Percentiles rank a stretch among this genome's conserved stretches.
These are phyloP conservation scores for Platyrinchus mystaceus DNA, from an alignment of 2,797 vertebrate species.

Conservation along the genomic window DNA sequence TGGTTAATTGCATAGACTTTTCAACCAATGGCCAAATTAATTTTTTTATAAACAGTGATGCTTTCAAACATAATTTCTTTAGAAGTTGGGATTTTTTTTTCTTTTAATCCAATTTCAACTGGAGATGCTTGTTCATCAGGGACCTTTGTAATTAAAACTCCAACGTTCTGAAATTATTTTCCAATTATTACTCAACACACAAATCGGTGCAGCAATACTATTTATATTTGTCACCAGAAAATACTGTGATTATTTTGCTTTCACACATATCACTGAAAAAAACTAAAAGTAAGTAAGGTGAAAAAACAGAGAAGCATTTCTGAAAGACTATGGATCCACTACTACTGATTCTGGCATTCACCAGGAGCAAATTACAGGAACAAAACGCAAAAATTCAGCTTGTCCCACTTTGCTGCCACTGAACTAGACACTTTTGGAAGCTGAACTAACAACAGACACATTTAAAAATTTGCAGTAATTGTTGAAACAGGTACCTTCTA, in stretches of 20 bases:
- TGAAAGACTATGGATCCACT: background rate
- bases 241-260: background rate
- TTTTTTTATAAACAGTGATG: background rate
- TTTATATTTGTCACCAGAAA: conserved; percentile 21
- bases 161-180: conserved; percentile 35
- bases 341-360: background rate
- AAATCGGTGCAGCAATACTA: background rate
- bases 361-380: background rate
- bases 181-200: conserved; percentile 7
- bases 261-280: background rate
- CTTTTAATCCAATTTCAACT: background rate
- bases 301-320: background rate
- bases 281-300: background rate
- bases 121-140: background rate
- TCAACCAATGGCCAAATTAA: background rate
- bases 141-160: conserved; percentile 17
- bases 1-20: background rate
- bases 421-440: background rate
- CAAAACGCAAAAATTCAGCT: background rate
- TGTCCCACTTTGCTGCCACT: background rate
- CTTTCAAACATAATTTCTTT: background rate
- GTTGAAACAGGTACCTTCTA: background rate
- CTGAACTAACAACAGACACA: background rate
- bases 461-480: background rate
- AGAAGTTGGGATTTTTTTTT: background rate